Percentiles rank a stretch among this genome's conserved stretches.
Evolutionary conservation across 2,113 vertebrate genomes (phyloP).

Genomic region (Hymenochirus boettgeri): DNA sequence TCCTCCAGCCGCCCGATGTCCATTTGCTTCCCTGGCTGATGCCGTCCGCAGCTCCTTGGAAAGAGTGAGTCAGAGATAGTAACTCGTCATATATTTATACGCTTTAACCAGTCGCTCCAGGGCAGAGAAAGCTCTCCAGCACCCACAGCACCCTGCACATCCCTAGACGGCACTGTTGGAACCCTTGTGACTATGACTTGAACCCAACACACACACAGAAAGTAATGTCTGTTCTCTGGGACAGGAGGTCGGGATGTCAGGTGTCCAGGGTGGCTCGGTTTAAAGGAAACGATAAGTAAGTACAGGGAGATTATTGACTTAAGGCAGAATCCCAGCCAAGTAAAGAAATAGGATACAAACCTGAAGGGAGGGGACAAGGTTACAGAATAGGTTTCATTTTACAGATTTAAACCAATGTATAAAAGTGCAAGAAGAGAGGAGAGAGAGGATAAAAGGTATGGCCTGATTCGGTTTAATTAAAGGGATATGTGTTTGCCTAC

Average conservation of each 20-base stretch:
- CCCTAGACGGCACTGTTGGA: slow-evolving; percentile 36
- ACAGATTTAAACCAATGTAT: not conserved
- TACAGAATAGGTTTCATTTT: not conserved
- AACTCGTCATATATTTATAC: slow-evolving; percentile 54
- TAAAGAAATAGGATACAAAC: slow-evolving; percentile 48
- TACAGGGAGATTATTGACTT: slow-evolving; percentile 55
- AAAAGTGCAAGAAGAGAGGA: not conserved
- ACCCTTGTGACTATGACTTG: not conserved
- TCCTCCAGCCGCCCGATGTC: slow-evolving; percentile 67
- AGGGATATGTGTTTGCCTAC: too few species aligned
- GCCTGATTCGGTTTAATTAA: too few species aligned
- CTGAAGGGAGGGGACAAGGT: slow-evolving; percentile 14
- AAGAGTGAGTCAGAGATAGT: slow-evolving; percentile 53
- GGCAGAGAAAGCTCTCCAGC: slow-evolving; percentile 54
- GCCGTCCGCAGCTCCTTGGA: slow-evolving; percentile 50
- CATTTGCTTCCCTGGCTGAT: slow-evolving; percentile 59
- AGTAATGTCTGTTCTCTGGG: slow-evolving; percentile 23
- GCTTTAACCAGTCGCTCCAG: slow-evolving; percentile 58
- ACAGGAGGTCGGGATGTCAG: not conserved
- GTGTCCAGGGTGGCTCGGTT: slow-evolving; percentile 42
- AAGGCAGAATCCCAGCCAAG: slow-evolving; percentile 55
- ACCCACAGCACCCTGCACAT: slow-evolving; percentile 55
- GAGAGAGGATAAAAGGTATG: too few species aligned
- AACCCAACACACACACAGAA: not conserved
- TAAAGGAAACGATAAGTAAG: slow-evolving; percentile 44